Percentiles rank a stretch among this genome's conserved stretches.
Conservation (phyloP, 2,797 vertebrate species). For the Hemitrygon akajei region DNA sequence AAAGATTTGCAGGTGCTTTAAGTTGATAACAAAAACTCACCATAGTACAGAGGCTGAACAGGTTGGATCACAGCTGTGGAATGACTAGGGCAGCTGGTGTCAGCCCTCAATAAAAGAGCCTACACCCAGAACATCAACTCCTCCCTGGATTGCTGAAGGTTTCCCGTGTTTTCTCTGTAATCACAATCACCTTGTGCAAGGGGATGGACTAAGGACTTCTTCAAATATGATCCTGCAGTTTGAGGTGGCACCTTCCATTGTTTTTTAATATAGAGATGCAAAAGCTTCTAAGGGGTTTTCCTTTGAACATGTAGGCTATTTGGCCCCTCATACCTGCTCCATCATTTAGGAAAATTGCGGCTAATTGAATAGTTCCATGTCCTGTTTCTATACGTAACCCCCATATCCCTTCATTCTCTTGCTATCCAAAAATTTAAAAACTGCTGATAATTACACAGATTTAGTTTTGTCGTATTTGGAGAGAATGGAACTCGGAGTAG, state of each 20-base stretch:
- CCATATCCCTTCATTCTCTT: too few relatives aligned
- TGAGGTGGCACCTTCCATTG: background rate
- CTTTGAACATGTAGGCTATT: background rate
- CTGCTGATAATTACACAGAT: background rate
- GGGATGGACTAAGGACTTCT: background rate
- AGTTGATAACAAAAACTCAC: background rate
- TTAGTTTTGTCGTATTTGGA: background rate
- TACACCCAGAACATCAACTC: background rate
- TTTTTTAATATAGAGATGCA: background rate
- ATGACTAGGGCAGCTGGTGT: background rate
- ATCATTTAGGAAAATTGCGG: too few relatives aligned
- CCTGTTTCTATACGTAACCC: too few relatives aligned
- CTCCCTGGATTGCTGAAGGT: background rate
- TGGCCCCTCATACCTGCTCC: too few relatives aligned
- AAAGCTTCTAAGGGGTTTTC: background rate
- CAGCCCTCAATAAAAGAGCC: background rate
- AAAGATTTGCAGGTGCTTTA: background rate
- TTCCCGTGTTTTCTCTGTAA: background rate
- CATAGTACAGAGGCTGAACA: background rate
- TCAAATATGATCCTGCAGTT: background rate
- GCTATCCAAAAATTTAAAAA: background rate
- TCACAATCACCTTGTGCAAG: background rate
- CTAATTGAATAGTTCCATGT: too few relatives aligned
- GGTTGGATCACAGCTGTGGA: background rate
- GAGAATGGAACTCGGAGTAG: too few relatives aligned